These are phyloP conservation scores for Micropoecilia bifurca DNA, from an alignment of 2,797 vertebrate genomes.

Conservation along the genomic window DNA sequence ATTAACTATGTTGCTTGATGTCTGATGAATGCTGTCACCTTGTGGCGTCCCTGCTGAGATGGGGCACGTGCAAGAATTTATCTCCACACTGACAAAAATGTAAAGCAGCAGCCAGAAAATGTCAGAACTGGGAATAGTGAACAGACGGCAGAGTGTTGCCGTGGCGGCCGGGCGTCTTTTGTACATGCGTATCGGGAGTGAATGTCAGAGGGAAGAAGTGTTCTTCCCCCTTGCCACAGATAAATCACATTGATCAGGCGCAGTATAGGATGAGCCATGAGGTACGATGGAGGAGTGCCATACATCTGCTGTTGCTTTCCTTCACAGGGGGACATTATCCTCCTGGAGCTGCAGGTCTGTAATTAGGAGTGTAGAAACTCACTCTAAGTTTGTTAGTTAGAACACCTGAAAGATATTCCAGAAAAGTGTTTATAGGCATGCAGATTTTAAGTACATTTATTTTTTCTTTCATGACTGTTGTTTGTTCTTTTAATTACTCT, in stretches of 20 bases:
- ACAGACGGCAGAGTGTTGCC: constrained; percentile 66
- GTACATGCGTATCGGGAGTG: constrained; percentile 55
- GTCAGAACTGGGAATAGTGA: constrained; percentile 74
- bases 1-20: constrained; percentile 62
- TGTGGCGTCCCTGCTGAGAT: constrained; percentile 62
- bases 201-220: constrained; percentile 67
- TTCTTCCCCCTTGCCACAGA: constrained; percentile 53
- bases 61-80: constrained; percentile 43
- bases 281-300: constrained; percentile 63
- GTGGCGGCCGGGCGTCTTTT: constrained; percentile 48
- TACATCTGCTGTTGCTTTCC: constrained; percentile 76
- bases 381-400: constrained; percentile 52
- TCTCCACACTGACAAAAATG: constrained; percentile 61
- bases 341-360: constrained; percentile 60
- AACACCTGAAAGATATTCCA: constrained; percentile 44
- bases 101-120: constrained; percentile 68
- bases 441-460: constrained; percentile 23
- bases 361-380: constrained; percentile 71
- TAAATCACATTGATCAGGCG: constrained; percentile 77
- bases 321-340: constrained; percentile 65
- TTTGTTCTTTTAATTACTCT: constrained; percentile 13
- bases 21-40: constrained; percentile 78
- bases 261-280: constrained; percentile 70
- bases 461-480: constrained; percentile 25
- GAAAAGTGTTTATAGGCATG: constrained; percentile 55